Evolutionary conservation across 1,140 invertebrate species (phyloP).

Genomic region (Aphaenogaster ashmeadi): DNA sequence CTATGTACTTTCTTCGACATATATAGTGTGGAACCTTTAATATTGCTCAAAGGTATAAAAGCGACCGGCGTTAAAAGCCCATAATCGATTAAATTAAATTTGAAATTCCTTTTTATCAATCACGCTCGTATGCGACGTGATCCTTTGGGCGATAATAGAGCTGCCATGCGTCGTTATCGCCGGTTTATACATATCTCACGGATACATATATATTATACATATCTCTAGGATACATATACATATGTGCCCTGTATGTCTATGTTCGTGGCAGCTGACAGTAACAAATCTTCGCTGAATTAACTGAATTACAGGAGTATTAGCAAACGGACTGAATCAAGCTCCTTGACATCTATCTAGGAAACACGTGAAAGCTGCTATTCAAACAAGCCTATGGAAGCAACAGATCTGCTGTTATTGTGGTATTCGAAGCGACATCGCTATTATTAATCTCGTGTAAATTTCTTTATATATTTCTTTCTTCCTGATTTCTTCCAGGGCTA

Average conservation of each 20-base stretch:
- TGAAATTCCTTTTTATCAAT: conserved; percentile 29
- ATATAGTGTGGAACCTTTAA: not conserved
- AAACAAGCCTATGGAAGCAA: not conserved
- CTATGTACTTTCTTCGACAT: not conserved
- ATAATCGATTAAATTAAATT: conserved; percentile 33
- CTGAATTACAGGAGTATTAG: conserved; percentile 37
- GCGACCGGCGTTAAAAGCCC: conserved; percentile 20
- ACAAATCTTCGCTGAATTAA: conserved; percentile 48
- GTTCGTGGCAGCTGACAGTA: conserved; percentile 36
- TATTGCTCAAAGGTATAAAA: not conserved
- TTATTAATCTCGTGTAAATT: not conserved
- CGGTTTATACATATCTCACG: conserved; percentile 16
- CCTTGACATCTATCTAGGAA: conserved; percentile 43
- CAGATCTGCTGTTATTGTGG: not conserved
- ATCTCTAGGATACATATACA: not conserved
- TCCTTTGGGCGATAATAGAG: conserved; percentile 8
- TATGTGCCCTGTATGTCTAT: not conserved
- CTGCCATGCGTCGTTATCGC: not conserved
- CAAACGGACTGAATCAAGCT: conserved; percentile 5
- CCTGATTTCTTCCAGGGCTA: too few relatives aligned
- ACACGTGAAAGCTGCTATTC: conserved; percentile 34
- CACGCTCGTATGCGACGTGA: not conserved
- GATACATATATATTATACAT: not conserved
- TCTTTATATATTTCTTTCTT: not conserved
- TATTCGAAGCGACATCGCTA: not conserved